Conservation (phyloP, 2,797 vertebrate species). For the Cygnus olor region DNA sequence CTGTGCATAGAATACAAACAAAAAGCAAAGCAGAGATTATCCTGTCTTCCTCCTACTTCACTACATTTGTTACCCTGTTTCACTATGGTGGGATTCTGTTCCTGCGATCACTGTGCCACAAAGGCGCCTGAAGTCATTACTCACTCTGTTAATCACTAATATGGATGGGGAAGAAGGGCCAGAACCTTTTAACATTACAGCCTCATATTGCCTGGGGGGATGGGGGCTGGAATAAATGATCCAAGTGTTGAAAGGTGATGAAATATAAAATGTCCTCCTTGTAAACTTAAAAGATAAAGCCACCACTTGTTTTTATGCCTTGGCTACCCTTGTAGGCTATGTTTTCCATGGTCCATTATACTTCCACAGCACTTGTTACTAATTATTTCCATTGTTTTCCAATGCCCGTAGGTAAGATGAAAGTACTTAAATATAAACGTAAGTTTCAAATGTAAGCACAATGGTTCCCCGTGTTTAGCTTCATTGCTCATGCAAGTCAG, state of each 20-base stretch:
- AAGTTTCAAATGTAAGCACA: not conserved
- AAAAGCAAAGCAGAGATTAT: not conserved
- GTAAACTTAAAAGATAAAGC: conserved; percentile 20
- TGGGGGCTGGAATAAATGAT: conserved; percentile 8
- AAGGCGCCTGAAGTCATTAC: conserved; percentile 4
- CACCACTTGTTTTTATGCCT: not conserved
- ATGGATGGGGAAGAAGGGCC: not conserved
- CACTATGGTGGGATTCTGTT: not conserved
- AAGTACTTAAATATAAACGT: not conserved
- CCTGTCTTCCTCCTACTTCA: not conserved
- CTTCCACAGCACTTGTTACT: not conserved
- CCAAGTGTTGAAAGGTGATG: not conserved
- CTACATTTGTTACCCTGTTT: not conserved
- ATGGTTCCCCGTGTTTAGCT: not conserved
- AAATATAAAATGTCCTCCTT: conserved; percentile 15
- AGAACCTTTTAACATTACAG: not conserved
- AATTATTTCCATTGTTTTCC: not conserved
- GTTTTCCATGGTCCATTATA: not conserved
- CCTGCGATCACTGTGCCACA: not conserved
- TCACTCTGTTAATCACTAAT: conserved; percentile 48
- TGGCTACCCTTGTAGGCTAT: not conserved
- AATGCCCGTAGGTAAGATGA: not conserved
- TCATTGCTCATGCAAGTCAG: not conserved
- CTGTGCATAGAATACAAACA: not conserved
- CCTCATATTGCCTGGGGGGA: not conserved